Conservation (phyloP, 1,140 invertebrate species). For the Metaphire vulgaris region DNA sequence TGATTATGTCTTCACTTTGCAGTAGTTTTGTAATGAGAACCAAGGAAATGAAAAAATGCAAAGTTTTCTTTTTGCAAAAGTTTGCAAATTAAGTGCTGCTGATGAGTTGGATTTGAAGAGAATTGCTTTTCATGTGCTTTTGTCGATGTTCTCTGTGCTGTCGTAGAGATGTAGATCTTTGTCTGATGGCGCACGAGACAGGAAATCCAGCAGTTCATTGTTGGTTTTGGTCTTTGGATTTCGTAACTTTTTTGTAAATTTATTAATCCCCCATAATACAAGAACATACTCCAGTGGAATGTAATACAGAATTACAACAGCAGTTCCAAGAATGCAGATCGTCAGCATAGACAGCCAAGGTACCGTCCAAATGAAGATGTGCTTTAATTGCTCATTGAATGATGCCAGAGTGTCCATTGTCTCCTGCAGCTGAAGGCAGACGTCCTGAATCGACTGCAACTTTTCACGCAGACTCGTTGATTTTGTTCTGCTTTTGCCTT, state of each 20-base stretch:
- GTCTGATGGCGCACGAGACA: conserved; percentile 91
- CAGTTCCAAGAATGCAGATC: conserved; percentile 66
- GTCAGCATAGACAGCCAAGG: conserved; percentile 91
- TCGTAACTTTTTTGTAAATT: conserved; percentile 88
- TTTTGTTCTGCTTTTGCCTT: conserved; percentile 67
- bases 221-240: conserved; percentile 93
- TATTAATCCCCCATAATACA: conserved; percentile 95
- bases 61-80: too few species aligned
- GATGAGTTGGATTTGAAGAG: too few species aligned
- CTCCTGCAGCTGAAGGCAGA: conserved; percentile 78
- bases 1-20: too few species aligned
- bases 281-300: conserved; percentile 86
- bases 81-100: too few species aligned
- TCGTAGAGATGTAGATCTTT: conserved; percentile 61
- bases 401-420: conserved; percentile 85
- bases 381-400: conserved; percentile 83
- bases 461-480: conserved; percentile 73
- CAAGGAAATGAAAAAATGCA: too few species aligned
- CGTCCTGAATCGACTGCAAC: conserved; percentile 88
- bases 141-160: not conserved
- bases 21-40: too few species aligned
- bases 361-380: conserved; percentile 94
- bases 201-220: conserved; percentile 91
- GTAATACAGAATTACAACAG: conserved; percentile 73
- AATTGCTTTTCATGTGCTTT: not conserved